Base-by-base conservation (phyloP, 2,113 vertebrate genomes). In the Halichoeres trimaculatus region DNA sequence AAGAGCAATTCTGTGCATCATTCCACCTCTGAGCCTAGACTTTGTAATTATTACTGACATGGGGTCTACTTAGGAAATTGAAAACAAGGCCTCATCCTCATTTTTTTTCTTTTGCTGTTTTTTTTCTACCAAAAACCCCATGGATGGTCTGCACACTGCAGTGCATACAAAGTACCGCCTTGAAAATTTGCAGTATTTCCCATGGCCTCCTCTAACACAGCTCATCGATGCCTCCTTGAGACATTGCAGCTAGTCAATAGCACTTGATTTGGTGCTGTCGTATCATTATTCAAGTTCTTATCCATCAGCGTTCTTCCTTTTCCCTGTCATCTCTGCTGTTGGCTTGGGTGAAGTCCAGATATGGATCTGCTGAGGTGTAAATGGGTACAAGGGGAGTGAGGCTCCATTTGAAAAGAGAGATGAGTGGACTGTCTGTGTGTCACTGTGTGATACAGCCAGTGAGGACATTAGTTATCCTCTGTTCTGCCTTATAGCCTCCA, bases 311-410 rank as follows among this genome's bases (percentile, higher is more conserved):
- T 68, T 64, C 65, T 76, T 62, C 83, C 67, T 74, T 59, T 57
- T 64, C 58, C 58, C 67, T 77, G 61, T 79, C 70, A 50, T 74
- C 74, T 74, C 60, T 56, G 79, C 70, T 69, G 55, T 70, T 76
- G 80, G 70, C 78, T 88, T 85, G 84, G 76, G 68, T 74, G 40
- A 71, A 68, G 69, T 87, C 85, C 84, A 89, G 83, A 80, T 91
- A 90, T 89, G 79, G 87, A 92, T 91, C 84, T 63, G 75, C 57
- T 73, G 76, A 84, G 78, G 83, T 92, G 88, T 88, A 85, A 89
- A 88, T 76, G 64, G 62, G 65, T 52, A 51, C 56, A 61, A 78
- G 70, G 79, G 78, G 77, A 83, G 85, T 38, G 58, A 67, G 63
- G 71, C 63, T 74, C 60, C 30, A 43, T 85, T 81, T 74, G 73